Evolutionary conservation across 2,888 invertebrate species (phyloP).

Genomic region (Sthenelais limicola): DNA sequence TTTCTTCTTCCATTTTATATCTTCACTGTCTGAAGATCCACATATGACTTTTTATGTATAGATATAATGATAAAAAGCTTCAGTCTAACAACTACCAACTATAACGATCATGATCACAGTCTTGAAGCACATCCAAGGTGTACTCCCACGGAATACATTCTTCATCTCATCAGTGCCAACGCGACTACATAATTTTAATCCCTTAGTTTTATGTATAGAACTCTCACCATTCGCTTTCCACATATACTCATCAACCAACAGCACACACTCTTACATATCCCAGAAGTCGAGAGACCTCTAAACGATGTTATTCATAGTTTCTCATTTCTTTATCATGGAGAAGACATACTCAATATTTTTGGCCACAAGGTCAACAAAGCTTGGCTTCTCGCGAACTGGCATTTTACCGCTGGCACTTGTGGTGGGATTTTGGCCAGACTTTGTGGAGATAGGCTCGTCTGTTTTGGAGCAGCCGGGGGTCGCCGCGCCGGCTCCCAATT

Average conservation of each 20-base stretch:
- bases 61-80: constrained; percentile 17
- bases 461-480: neutral
- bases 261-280: neutral
- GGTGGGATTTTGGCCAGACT: too few species aligned
- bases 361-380: constrained; percentile 60
- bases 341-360: constrained; percentile 62
- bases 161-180: too few species aligned
- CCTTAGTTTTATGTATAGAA: constrained; percentile 1
- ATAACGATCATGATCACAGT: constrained; percentile 39
- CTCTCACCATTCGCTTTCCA: neutral
- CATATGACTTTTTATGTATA: too few species aligned
- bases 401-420: constrained; percentile 2
- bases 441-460: constrained; percentile 1
- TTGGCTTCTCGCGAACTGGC: constrained; percentile 54
- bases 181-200: too few species aligned
- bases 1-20: constrained; percentile 23
- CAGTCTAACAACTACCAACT: constrained; percentile 21
- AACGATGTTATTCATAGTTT: too few species aligned
- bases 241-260: too few species aligned
- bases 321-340: constrained; percentile 43
- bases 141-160: too few species aligned
- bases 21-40: constrained; percentile 32
- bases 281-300: too few species aligned
- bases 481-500: neutral
- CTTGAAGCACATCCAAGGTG: constrained; percentile 31